Conservation (phyloP, 2,888 invertebrate species). For the Magallana nippona region DNA sequence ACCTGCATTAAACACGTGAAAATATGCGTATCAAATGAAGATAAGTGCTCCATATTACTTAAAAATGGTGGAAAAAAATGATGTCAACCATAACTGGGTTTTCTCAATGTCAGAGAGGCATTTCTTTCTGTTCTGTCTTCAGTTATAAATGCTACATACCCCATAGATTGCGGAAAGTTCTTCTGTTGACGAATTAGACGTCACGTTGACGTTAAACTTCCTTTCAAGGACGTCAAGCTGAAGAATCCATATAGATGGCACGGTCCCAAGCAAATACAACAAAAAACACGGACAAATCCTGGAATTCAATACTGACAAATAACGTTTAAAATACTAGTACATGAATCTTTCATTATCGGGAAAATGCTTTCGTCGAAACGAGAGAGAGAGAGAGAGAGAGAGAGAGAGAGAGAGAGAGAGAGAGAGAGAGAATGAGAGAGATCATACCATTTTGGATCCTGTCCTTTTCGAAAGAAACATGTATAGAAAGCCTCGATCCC, state of each 20-base stretch:
- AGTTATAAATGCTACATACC: slow-evolving; percentile 49
- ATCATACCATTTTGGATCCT: slow-evolving; percentile 90
- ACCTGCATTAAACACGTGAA: slow-evolving; percentile 42
- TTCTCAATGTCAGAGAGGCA: too few species aligned
- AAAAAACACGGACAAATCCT: slow-evolving; percentile 97
- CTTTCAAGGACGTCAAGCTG: slow-evolving; percentile 83
- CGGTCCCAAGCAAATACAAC: slow-evolving; percentile 91
- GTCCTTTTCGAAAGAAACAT: slow-evolving; percentile 91
- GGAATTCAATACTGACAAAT: slow-evolving; percentile 53
- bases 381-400: too few species aligned
- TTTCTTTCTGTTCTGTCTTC: too few species aligned
- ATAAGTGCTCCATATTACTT: too few species aligned
- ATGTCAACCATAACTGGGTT: too few species aligned
- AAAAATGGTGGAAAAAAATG: too few species aligned
- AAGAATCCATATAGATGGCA: slow-evolving; percentile 95
- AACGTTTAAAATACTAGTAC: too few species aligned
- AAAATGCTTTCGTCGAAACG: too few species aligned
- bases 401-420: neutral
- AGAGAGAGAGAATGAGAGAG: neutral
- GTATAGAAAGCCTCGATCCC: slow-evolving; percentile 91
- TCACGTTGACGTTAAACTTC: slow-evolving; percentile 44
- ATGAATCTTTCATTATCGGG: too few species aligned
- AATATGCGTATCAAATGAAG: too few species aligned
- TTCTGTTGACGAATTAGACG: slow-evolving; percentile 40
- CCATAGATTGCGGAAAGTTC: slow-evolving; percentile 53